A percentile compares a stretch with the other conserved stretches of the same genome.
Evolutionary conservation across 2,888 invertebrate species (phyloP).

Genomic region (Selenia dentaria): DNA sequence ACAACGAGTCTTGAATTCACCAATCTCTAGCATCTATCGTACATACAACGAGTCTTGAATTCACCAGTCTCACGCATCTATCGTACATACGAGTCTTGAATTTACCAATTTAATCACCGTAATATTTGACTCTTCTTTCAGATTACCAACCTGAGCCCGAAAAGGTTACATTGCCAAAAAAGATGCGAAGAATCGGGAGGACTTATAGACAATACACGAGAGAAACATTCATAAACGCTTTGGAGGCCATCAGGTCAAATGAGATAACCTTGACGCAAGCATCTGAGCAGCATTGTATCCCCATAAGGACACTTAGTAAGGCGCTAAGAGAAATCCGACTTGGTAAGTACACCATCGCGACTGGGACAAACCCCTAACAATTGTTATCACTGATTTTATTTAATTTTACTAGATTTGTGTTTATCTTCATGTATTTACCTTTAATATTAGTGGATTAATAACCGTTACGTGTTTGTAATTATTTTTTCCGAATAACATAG

Average conservation of each 20-base stretch:
- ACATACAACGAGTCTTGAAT: no score
- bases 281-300: slow-evolving; percentile 44
- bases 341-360: no score
- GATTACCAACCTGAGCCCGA: slow-evolving; percentile 3
- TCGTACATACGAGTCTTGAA: no score
- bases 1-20: no score
- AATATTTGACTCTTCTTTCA: background rate
- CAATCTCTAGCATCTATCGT: no score
- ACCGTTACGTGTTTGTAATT: no score
- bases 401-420: background rate
- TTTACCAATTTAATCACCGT: no score
- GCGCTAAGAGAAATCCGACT: background rate
- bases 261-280: slow-evolving; percentile 40
- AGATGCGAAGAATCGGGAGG: slow-evolving; percentile 32
- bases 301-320: slow-evolving; percentile 45
- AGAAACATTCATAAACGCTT: slow-evolving; percentile 39
- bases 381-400: no score
- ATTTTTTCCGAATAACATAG: no score
- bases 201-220: slow-evolving; percentile 52
- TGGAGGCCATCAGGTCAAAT: slow-evolving; percentile 38
- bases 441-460: no score
- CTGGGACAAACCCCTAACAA: no score
- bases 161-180: slow-evolving; percentile 36
- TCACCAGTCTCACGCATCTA: background rate
- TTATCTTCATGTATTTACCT: no score